phyloP scores from a whole-genome alignment of 2,113 vertebrate genomes.

The Bubo scandiacus region DNA sequence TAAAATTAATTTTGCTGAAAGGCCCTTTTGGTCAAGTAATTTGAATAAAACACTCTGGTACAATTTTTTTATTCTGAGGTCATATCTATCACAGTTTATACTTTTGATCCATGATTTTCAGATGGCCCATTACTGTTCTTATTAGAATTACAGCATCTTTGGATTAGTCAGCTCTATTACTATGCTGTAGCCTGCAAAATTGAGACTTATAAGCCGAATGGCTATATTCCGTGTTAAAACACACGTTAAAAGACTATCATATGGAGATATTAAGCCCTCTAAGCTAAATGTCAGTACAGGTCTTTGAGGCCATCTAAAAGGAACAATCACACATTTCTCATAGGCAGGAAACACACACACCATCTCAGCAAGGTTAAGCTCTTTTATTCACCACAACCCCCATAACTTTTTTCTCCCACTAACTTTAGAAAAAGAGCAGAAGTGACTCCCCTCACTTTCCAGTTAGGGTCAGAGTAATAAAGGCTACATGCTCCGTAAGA shows the following conservation, averaged over 20 bases:
- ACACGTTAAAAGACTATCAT: neutral
- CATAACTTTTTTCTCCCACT: neutral
- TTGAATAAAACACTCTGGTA: neutral
- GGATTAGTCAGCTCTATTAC: neutral
- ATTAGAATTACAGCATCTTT: neutral
- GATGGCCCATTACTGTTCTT: neutral
- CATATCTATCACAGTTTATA: neutral
- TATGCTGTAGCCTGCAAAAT: neutral
- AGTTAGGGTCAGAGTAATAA: neutral
- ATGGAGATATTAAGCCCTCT: neutral
- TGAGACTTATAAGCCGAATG: neutral
- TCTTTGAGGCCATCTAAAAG: neutral
- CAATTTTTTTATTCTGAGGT: neutral
- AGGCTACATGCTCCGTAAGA: neutral
- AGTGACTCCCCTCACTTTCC: neutral
- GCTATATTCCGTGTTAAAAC: neutral
- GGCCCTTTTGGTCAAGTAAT: neutral
- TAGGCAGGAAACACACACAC: fast-evolving
- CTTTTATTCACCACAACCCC: neutral
- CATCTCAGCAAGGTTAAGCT: neutral
- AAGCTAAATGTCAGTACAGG: neutral
- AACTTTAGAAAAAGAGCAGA: neutral
- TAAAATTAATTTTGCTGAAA: neutral
- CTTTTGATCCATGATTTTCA: neutral
- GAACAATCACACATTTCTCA: neutral